Evolutionary conservation across 64 coral and sea anemone genomes (phyloP), one percentile per base, ranked within the genome.

Genomic region (Pachyseris speciosa): DNA sequence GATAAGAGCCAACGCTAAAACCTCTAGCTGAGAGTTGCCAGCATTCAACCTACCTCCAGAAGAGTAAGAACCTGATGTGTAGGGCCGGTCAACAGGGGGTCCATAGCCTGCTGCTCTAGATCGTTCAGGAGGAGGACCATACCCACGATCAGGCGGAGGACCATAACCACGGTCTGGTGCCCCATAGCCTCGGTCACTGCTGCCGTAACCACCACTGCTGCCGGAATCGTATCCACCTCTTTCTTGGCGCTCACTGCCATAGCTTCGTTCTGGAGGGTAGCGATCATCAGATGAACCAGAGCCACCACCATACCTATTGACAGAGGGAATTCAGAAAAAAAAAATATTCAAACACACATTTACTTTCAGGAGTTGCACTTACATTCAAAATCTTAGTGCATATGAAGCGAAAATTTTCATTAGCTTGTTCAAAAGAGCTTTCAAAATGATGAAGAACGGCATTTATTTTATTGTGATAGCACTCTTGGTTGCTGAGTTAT

Each of bases 41-140:
- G 15, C 40, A 20, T n/a, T 72, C 36, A 39, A 72, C 77, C 33
- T 38, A 80, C 77, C 77, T 80, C 77, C 77, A 38, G 77, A 80
- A 38, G 77, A 80, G 60, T 67, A 86, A 44, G 69, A 91, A 37
- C 89, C 89, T 0, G 79, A 47, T 16, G 89, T 84, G 33, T 91
- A 91, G 10, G 77, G 33, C 77, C 77, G 59, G 4, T 88, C 87
- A 7, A 59, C 43, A 15, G 61, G 55, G 12, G 87, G 30, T 16
- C 72, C 74, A 53, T 74, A 88, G 22, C 86, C 71, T 51, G 67
- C 66, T 31, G 69, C n/a, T 19, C 86, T 61, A 4, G 72, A 52
- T 8, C 74, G 75, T 10, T 90, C 74, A 10, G 88, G 88, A 13
- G 89, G 89, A 37, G 89, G 89, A 0, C 89, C 89, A 91, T 91